A percentile compares a stretch with the other conserved stretches of the same genome.
Evolutionary conservation across 2,797 vertebrate genomes (phyloP).

Genomic region (Corythornis leucogaster): DNA sequence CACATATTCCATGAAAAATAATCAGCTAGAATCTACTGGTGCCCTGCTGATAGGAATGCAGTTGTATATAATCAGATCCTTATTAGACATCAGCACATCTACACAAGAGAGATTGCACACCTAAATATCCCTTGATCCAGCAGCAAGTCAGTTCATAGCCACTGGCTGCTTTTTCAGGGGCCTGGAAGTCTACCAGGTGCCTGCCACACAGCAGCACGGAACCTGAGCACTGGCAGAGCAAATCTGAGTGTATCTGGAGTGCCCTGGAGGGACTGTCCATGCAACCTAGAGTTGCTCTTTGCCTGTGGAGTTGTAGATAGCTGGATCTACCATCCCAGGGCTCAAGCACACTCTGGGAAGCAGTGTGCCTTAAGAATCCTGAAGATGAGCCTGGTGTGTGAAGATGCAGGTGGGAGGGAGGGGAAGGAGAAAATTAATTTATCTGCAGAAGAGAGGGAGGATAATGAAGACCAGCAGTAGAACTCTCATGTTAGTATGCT

Average conservation of each 20-base stretch:
- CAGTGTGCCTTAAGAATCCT: background rate
- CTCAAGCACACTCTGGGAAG: accelerated
- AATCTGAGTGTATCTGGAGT: background rate
- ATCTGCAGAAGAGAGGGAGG: constrained; percentile 12
- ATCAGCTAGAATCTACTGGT: background rate
- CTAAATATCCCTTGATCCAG: background rate
- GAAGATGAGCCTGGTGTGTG: accelerated
- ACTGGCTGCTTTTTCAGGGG: background rate
- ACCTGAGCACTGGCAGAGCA: background rate
- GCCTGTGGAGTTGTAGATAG: background rate
- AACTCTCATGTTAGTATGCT: background rate
- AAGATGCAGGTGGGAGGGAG: background rate
- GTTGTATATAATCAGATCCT: background rate
- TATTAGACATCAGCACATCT: background rate
- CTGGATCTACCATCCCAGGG: accelerated
- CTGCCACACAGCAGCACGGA: background rate
- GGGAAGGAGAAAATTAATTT: background rate
- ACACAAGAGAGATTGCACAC: background rate
- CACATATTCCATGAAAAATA: background rate
- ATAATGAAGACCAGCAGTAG: background rate
- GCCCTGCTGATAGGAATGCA: background rate
- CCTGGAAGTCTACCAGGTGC: background rate
- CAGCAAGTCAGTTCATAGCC: background rate
- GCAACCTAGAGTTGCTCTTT: background rate
- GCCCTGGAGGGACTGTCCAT: background rate